These are phyloP conservation scores for Mnemiopsis leidyi DNA, from an alignment of 37 sponge, comb jelly and placozoan genomes.

Conservation along the genomic window DNA sequence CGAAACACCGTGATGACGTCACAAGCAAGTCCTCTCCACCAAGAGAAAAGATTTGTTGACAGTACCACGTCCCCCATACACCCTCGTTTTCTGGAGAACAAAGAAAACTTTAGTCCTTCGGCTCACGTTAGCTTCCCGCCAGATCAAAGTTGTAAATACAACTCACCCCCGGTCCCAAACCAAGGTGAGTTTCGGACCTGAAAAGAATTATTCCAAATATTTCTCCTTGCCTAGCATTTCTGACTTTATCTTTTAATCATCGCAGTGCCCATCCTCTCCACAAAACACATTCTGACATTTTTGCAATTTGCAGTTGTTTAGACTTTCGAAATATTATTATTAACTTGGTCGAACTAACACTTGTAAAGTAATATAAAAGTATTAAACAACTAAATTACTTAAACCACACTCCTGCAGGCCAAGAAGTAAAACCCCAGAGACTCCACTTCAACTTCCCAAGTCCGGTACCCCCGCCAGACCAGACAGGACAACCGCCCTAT, in stretches of 20 bases:
- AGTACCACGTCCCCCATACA: conserved; percentile 61
- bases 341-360: too few relatives aligned
- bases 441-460: conserved; percentile 55
- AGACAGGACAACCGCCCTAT: background rate
- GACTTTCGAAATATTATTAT: too few relatives aligned
- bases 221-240: too few relatives aligned
- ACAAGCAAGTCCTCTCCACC: background rate
- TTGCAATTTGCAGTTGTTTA: too few relatives aligned
- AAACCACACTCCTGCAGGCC: background rate
- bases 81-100: conserved; percentile 4
- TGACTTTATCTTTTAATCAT: too few relatives aligned
- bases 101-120: conserved; percentile 1
- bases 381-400: background rate
- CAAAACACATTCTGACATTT: too few relatives aligned
- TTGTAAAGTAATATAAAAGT: too few relatives aligned
- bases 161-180: background rate
- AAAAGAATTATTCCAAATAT: too few relatives aligned
- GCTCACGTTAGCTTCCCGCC: background rate
- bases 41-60: conserved; percentile 60
- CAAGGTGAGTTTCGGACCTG: background rate
- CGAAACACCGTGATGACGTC: background rate
- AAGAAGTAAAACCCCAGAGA: background rate
- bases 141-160: background rate
- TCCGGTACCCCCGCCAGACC: background rate
- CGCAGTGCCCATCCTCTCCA: too few relatives aligned